Evolutionary conservation across 2,113 vertebrate genomes (phyloP), one percentile per base, ranked within the genome.

Genomic region (Phylloscopus trochiloides): DNA sequence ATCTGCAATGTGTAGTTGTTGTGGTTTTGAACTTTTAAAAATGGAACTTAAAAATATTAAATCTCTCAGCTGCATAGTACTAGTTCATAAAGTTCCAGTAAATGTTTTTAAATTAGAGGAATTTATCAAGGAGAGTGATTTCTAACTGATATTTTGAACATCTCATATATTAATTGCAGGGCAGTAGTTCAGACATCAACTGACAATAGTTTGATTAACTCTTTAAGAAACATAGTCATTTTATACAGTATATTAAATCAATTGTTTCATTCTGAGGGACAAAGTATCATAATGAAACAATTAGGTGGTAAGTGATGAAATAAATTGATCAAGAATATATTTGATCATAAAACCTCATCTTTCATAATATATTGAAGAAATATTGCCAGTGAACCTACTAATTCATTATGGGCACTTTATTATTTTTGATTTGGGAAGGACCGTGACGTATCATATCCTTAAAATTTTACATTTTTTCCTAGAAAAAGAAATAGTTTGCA

Each of bases 151-250:
- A 73, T 84, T 79, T 92, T 87, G 66, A 95, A 88, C 40, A 94
- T 22, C 21, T 54, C 32, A 25, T 58, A 55, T 62, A 90, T 95
- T 97, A 95, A 91, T 91, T 91, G 50, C 58, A 73, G 81, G 67
- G 66, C 84, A 79, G 14, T 47, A 90, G 77, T 93, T 94, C 90
- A 94, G 77, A 73, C 48, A 85, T 82, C 66, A 94, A 14, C 26
- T 82, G 66, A 93, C 90, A 88, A 87, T 47, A 86, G 38, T 88
- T 96, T 90, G 93, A 97, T 91, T 97, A 94, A 94, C 43, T 76
- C 89, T 81, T 89, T 81, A 55, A 92, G 83, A 82, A 96, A 76
- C 79, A 65, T 12, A 22, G 34, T 86, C 4, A 73, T 82, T 97
- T 94, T 70, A 66, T 54, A 79, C 26, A 90, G 19, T 66, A n/a